Conservation (phyloP, 1,140 invertebrate genomes). For the Aplysia californica region DNA sequence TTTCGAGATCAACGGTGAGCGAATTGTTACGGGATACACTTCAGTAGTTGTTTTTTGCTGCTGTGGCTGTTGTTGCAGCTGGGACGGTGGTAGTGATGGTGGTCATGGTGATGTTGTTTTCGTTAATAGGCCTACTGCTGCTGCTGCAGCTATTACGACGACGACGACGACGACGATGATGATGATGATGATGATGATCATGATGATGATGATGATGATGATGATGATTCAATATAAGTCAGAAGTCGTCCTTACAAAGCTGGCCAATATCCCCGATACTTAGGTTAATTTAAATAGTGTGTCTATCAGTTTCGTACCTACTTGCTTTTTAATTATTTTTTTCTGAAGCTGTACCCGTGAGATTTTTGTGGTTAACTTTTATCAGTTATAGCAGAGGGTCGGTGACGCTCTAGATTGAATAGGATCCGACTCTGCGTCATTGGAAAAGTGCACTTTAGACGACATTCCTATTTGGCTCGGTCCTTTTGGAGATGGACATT, state of each 20-base stretch:
- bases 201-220: not conserved
- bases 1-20: not conserved
- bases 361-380: not conserved
- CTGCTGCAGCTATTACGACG: not conserved
- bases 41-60: not conserved
- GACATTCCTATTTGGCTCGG: too few species aligned
- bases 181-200: slow-evolving; percentile 13
- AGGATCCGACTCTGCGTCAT: too few species aligned
- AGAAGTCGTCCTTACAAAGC: not conserved
- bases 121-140: not conserved
- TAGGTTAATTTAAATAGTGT: not conserved
- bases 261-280: not conserved
- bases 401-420: too few species aligned
- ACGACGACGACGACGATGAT: slow-evolving; percentile 17
- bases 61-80: not conserved
- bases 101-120: not conserved
- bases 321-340: not conserved
- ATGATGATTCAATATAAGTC: not conserved
- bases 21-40: not conserved
- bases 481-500: too few species aligned
- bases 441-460: too few species aligned
- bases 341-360: not conserved
- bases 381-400: too few species aligned
- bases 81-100: not conserved
- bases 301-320: not conserved